Conservation (phyloP, 2,888 invertebrate species). For the Cheilosia soror region DNA sequence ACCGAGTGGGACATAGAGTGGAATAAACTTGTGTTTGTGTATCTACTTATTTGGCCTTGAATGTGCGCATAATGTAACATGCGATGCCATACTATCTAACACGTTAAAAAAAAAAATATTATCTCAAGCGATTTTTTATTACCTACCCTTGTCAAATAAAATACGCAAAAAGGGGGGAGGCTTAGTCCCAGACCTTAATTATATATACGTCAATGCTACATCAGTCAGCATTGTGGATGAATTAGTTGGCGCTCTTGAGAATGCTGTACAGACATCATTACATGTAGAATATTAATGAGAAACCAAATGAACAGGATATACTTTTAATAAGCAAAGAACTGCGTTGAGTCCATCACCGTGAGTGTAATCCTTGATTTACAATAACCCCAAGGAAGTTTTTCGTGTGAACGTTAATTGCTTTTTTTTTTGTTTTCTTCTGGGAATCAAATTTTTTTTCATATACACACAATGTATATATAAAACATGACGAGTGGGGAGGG, state of each 20-base stretch:
- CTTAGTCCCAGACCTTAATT: slow-evolving; percentile 24
- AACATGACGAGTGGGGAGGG: neutral
- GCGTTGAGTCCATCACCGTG: slow-evolving; percentile 23
- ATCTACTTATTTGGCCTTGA: slow-evolving; percentile 9
- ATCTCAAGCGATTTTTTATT: slow-evolving; percentile 52
- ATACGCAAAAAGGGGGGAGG: neutral
- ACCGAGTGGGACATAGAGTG: slow-evolving; percentile 33
- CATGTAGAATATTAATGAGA: slow-evolving; percentile 22
- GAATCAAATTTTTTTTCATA: neutral
- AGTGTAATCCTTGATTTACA: slow-evolving; percentile 37
- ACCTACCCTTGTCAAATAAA: slow-evolving; percentile 21
- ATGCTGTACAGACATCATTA: neutral
- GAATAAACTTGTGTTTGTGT: slow-evolving; percentile 5
- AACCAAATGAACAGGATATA: slow-evolving; percentile 29
- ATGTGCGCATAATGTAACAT: neutral
- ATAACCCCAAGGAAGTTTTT: slow-evolving; percentile 12
- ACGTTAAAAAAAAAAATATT: slow-evolving; percentile 41
- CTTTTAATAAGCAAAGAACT: slow-evolving; percentile 37
- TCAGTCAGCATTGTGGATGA: neutral
- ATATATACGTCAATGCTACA: slow-evolving; percentile 25
- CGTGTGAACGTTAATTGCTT: slow-evolving; percentile 37
- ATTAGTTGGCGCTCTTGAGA: neutral
- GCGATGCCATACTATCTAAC: neutral
- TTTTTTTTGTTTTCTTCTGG: neutral
- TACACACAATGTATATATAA: too few species aligned